These are phyloP conservation scores for Darevskia nairensis DNA, from an alignment of 2,797 vertebrate genomes.

Conservation along the genomic window DNA sequence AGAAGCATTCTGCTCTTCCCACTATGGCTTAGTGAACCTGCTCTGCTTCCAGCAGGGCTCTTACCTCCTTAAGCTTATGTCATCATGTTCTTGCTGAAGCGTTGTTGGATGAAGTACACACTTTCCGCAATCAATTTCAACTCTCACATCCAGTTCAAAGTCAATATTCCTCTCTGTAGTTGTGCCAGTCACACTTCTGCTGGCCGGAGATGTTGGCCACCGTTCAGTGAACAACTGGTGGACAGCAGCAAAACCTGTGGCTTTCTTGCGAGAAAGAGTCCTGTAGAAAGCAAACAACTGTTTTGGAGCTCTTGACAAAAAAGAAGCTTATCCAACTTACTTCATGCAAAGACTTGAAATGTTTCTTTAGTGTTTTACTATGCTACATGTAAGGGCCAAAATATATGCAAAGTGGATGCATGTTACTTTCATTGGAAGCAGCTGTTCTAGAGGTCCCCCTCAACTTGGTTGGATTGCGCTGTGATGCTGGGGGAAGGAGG, in stretches of 20 bases:
- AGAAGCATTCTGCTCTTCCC: fast-evolving
- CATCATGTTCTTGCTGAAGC: conserved; percentile 92
- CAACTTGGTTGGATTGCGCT: background rate
- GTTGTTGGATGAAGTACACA: conserved; percentile 96
- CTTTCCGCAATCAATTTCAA: conserved; percentile 98
- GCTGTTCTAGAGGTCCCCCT: background rate
- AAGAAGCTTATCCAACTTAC: background rate
- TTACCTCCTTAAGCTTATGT: conserved; percentile 89
- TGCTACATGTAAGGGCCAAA: background rate
- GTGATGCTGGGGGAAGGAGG: background rate
- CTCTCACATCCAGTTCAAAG: conserved; percentile 97
- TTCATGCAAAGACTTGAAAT: background rate
- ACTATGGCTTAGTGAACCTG: background rate
- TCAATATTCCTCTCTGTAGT: conserved; percentile 95
- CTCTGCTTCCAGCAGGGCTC: background rate
- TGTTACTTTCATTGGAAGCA: background rate
- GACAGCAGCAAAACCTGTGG: conserved; percentile 91
- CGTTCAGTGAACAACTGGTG: conserved; percentile 95
- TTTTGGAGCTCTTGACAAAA: background rate
- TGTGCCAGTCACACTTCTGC: conserved; percentile 85
- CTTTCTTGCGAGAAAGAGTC: conserved; percentile 86
- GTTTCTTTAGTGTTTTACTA: background rate
- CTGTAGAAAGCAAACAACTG: conserved; percentile 73
- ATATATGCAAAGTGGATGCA: background rate
- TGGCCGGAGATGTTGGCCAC: conserved; percentile 88